Evolutionary conservation across 2,888 invertebrate genomes (phyloP), one percentile per base, ranked within the genome.

Genomic region (Andrena marginata): DNA sequence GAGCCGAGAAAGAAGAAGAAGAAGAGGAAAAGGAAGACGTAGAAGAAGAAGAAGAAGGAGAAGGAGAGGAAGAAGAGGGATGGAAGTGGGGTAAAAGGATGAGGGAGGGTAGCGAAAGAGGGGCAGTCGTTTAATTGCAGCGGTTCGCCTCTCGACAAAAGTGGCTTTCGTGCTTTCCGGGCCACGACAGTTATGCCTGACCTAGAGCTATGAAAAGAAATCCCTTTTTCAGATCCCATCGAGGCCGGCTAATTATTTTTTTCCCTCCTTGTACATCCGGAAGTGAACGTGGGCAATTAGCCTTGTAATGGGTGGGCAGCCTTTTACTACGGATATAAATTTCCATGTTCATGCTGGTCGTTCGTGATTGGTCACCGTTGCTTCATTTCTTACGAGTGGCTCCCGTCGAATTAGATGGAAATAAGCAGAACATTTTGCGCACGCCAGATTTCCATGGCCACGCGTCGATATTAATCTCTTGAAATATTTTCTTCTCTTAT

Each of bases 71-170:
- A 3, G 62, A 29, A 33, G 60, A n/a, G 54, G 31, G 29, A 35
- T 62, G 54, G 20, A 23, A 70, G 54, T 63, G 48, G 74, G 65
- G 49, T 65, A 59, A 31, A 77, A 60, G 63, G 67, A 33, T n/a
- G 49, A 64, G 54, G 65, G 69, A 49, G 31, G 68, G 54, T 54
- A 51, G 29, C 51, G 74, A 59, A 63, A 49, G 74, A 79, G 74
- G 67, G 80, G 65, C 77, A 86, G 82, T 83, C 81, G 82, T 76
- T 89, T 89, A 89, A 89, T 89, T 89, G 89, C 89, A 84, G 82
- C 85, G 88, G 87, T 82, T 77, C 84, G 51, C 80, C 75, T 86
- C 86, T 87, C 70, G 87, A 81, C 82, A 69, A 75, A 73, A 86
- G 85, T 82, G 82, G 87, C 85, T 85, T 77, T 85, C 77, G 70